A percentile compares a stretch with the other conserved stretches of the same genome.
phyloP scores from a whole-genome alignment of 2,888 invertebrate genomes.

The Isotomurus palustris region DNA sequence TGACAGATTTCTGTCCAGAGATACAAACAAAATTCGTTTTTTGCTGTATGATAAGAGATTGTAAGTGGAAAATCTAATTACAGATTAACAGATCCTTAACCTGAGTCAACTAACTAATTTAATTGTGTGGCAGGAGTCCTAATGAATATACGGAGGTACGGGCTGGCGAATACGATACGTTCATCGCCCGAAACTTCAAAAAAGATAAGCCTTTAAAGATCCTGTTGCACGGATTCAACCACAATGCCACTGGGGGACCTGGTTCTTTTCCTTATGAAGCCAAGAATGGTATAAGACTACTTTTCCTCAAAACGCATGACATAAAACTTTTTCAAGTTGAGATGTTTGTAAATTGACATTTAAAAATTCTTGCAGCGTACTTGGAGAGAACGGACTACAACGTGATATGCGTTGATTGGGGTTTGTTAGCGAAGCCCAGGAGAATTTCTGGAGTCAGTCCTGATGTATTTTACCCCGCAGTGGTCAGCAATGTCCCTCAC shows the following conservation, averaged over 20 bases:
- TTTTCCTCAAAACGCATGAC: too few species aligned
- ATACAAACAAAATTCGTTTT: conserved; percentile 24
- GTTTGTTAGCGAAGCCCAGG: conserved; percentile 33
- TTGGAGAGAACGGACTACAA: conserved; percentile 58
- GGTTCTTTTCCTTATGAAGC: conserved; percentile 25
- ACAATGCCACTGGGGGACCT: conserved; percentile 23
- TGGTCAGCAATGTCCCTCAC: conserved; percentile 30
- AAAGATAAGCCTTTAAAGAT: conserved; percentile 22
- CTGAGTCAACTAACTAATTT: neutral
- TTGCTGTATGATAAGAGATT: conserved; percentile 23
- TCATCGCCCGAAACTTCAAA: conserved; percentile 4
- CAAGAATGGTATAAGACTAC: conserved; percentile 38
- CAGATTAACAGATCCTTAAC: neutral
- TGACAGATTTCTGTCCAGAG: conserved; percentile 22
- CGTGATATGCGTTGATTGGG: conserved; percentile 61
- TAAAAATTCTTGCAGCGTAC: conserved; percentile 56
- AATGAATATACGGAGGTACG: conserved; percentile 17
- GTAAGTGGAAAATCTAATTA: conserved; percentile 13
- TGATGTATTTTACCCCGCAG: conserved; percentile 37
- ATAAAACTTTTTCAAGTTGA: conserved; percentile 2
- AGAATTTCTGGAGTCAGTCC: conserved; percentile 5
- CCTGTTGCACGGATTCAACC: conserved; percentile 34
- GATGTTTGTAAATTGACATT: neutral
- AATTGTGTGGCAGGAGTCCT: conserved; percentile 18
- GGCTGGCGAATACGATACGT: conserved; percentile 12